A percentile compares a stretch with the other conserved stretches of the same genome.
phyloP scores from a whole-genome alignment of 2,888 invertebrate species.

The Sphecodes monilicornis region DNA sequence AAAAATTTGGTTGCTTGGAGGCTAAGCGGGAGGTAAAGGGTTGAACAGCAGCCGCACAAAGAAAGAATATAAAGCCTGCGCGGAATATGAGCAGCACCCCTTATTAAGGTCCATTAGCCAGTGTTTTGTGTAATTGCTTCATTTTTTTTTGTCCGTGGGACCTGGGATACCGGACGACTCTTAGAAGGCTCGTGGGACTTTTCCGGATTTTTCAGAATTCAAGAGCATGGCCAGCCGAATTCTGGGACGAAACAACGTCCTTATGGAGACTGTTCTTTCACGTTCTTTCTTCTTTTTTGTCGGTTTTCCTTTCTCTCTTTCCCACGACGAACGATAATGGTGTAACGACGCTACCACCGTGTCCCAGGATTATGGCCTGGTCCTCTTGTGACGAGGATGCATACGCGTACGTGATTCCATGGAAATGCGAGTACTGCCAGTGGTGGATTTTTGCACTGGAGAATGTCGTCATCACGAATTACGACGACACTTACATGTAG shows the following conservation, averaged over 20 bases:
- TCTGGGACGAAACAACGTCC: not conserved
- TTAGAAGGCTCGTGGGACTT: not conserved
- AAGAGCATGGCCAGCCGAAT: not conserved
- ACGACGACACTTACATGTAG: not conserved
- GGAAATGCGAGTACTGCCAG: conserved; percentile 1
- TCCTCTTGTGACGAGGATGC: conserved; percentile 7
- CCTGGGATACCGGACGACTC: not conserved
- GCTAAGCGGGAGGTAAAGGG: not conserved
- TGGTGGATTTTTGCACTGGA: not conserved
- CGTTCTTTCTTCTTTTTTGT: not conserved
- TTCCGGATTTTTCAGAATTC: not conserved
- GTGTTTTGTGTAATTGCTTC: conserved; percentile 68
- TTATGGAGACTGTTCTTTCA: not conserved
- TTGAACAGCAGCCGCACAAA: not conserved
- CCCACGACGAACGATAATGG: conserved; percentile 15
- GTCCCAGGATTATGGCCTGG: conserved; percentile 12
- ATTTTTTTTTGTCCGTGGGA: conserved; percentile 50
- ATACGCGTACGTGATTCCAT: conserved; percentile 26
- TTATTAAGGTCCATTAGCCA: conserved; percentile 69
- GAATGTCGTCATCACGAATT: not conserved
- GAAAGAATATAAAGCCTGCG: conserved; percentile 23
- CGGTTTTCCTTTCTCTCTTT: not conserved
- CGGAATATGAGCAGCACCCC: conserved; percentile 52
- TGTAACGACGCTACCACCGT: conserved; percentile 3
- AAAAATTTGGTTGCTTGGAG: not conserved